phyloP scores from a whole-genome alignment of 2,113 vertebrate genomes.

The Grammomys surdaster region DNA sequence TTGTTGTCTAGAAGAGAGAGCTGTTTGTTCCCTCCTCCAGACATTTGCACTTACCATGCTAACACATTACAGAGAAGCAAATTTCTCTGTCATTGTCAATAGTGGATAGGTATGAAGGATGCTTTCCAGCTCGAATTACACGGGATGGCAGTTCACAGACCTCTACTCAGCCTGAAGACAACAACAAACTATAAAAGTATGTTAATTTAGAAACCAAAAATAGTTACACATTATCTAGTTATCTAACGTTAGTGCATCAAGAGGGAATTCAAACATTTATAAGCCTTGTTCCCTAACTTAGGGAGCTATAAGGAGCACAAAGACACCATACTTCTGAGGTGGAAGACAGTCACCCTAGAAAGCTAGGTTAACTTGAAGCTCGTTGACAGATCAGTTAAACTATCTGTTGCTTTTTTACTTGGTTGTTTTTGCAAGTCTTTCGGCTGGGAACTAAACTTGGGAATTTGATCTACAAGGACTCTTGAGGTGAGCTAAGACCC shows the following conservation, averaged over 20 bases:
- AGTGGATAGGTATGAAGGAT: not conserved
- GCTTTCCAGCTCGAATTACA: slow-evolving; percentile 67
- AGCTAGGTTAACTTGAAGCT: not conserved
- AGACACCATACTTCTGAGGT: not conserved
- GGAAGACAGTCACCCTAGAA: not conserved
- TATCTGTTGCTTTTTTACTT: not conserved
- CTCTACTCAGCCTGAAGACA: slow-evolving; percentile 72
- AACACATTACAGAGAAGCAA: slow-evolving; percentile 78
- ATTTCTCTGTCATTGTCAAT: slow-evolving; percentile 81
- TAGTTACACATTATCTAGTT: slow-evolving; percentile 35
- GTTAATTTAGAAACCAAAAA: slow-evolving; percentile 60
- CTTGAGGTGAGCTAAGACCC: not conserved
- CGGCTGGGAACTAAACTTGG: not conserved
- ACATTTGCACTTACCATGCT: slow-evolving; percentile 34
- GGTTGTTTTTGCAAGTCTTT: not conserved
- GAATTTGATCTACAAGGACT: not conserved
- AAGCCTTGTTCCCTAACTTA: not conserved
- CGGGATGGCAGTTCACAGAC: slow-evolving; percentile 72
- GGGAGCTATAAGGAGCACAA: not conserved
- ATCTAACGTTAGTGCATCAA: not conserved
- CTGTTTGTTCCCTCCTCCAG: slow-evolving; percentile 49
- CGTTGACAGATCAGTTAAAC: not conserved
- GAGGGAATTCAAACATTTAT: slow-evolving; percentile 32
- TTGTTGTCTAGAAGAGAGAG: slow-evolving; percentile 67
- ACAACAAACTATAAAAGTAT: not conserved